Base-by-base conservation (phyloP, 2,888 invertebrate genomes). In the Tubulanus polymorphus region DNA sequence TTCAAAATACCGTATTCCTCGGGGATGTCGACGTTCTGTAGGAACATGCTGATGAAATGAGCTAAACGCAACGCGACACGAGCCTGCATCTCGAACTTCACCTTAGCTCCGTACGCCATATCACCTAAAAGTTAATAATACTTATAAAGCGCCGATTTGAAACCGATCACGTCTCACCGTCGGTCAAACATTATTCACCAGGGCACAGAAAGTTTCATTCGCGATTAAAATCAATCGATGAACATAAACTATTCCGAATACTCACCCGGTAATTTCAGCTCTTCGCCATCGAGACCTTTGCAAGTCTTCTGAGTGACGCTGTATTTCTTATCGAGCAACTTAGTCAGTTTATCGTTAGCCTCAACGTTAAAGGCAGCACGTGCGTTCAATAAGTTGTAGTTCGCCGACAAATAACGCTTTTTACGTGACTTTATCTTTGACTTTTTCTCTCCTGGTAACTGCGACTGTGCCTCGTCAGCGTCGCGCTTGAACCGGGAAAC, bases 61-160 rank as follows among this genome's bases (percentile, higher is more conserved):
- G 96, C 91, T 51, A 96, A 81, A 48, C 96, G 85, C n/a, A 94
- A 84, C 2, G 96, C 97, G 88, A 93, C 93, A 78, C 93, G 89
- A 0, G 95, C 96, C 81, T 97, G 93, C 72, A 93, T 93, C 73
- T 90, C 73, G 72, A 93, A 92, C 77, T 91, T 93, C 60, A 89
- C 87, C 67, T 91, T 87, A 0, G 90, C 89, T 0, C 93, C 94
- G 73, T 82, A 92, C 35, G 88, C 87, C 48, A 92, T 86, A 76
- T 95, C 94, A 0, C 95, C 95, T 51, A 89, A 89, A 41, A 95
- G 80, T n/a, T n/a, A n/a, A n/a, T n/a, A n/a, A n/a, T n/a, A n/a
- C n/a, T n/a, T n/a, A n/a, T n/a, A n/a, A n/a, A n/a, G n/a, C n/a
- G n/a, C n/a, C n/a, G n/a, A n/a, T n/a, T n/a, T n/a, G n/a, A n/a